Conservation (phyloP, 2,888 invertebrate species). For the Drosophila histrio region DNA sequence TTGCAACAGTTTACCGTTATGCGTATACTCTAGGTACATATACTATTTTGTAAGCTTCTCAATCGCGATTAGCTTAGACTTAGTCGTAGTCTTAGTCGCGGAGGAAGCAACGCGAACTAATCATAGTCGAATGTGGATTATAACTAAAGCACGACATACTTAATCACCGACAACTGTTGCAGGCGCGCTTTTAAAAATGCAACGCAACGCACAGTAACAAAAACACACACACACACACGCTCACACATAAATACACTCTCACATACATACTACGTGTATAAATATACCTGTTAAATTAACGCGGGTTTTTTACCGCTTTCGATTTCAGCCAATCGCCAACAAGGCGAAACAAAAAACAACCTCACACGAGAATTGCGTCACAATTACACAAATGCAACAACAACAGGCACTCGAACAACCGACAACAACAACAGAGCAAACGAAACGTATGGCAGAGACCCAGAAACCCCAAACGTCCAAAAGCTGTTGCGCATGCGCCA, state of each 20-base stretch:
- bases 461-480: conserved; percentile 68
- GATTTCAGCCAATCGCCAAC: conserved; percentile 57
- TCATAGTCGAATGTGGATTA: conserved; percentile 56
- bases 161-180: conserved; percentile 14
- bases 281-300: conserved; percentile 36
- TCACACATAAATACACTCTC: neutral
- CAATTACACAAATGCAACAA: conserved; percentile 60
- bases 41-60: conserved; percentile 19
- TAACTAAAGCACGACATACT: conserved; percentile 43
- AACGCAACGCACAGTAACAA: conserved; percentile 5
- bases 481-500: conserved; percentile 67
- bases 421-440: conserved; percentile 14
- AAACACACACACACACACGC: conserved; percentile 2
- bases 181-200: conserved; percentile 35
- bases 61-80: conserved; percentile 8
- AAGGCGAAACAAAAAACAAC: conserved; percentile 60
- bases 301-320: conserved; percentile 59
- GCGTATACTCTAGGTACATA: neutral
- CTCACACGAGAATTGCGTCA: conserved; percentile 71
- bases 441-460: conserved; percentile 63
- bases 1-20: conserved; percentile 39
- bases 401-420: conserved; percentile 27
- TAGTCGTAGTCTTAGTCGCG: conserved; percentile 7
- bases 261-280: neutral
- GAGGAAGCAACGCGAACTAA: conserved; percentile 47